Conservation (phyloP, 1,140 invertebrate genomes). For the Batillaria attramentaria region DNA sequence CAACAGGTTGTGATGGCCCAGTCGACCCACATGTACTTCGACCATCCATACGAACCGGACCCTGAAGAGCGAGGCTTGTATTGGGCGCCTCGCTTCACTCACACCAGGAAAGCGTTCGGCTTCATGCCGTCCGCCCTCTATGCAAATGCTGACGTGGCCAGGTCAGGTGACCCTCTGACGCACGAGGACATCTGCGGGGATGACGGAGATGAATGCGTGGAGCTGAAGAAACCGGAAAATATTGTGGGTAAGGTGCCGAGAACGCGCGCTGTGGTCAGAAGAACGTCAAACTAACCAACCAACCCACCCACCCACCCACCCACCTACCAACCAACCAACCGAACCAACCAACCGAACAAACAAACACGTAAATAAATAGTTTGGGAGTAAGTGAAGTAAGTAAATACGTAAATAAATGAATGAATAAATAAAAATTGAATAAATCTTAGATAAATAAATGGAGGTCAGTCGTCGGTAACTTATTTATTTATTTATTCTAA, state of each 20-base stretch:
- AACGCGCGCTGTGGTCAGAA: too few relatives aligned
- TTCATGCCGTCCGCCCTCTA: slow-evolving; percentile 63
- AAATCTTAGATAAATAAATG: too few relatives aligned
- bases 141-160: slow-evolving; percentile 54
- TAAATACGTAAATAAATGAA: too few relatives aligned
- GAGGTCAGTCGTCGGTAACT: too few relatives aligned
- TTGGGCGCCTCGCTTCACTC: slow-evolving; percentile 64
- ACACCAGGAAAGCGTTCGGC: slow-evolving; percentile 56
- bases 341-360: too few relatives aligned
- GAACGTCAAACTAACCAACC: too few relatives aligned
- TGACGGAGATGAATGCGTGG: slow-evolving; percentile 45
- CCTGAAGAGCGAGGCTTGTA: slow-evolving; percentile 64
- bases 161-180: slow-evolving; percentile 52
- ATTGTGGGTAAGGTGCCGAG: slow-evolving; percentile 58
- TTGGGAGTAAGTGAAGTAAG: too few relatives aligned
- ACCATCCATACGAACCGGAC: slow-evolving; percentile 68
- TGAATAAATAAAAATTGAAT: too few relatives aligned
- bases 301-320: too few relatives aligned
- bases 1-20: slow-evolving; percentile 60
- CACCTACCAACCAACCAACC: too few relatives aligned
- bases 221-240: slow-evolving; percentile 57
- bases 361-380: too few relatives aligned
- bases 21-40: slow-evolving; percentile 67
- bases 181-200: slow-evolving; percentile 46
- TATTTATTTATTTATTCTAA: too few relatives aligned